Evolutionary conservation across 2,888 invertebrate genomes (phyloP).

Genomic region (Ennomos erosarius): DNA sequence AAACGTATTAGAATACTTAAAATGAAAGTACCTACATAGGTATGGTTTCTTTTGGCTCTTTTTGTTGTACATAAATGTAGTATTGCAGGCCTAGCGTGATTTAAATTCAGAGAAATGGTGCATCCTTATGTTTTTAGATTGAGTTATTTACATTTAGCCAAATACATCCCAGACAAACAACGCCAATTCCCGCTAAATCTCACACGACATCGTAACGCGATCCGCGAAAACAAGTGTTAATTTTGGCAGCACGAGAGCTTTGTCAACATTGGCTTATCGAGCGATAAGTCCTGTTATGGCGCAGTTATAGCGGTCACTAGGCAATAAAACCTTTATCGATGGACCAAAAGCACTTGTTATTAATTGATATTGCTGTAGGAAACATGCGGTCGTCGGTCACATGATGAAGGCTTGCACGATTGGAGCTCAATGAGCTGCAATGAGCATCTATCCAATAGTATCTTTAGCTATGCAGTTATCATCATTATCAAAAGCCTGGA

Average conservation of each 20-base stretch:
- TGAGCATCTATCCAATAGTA: too few relatives aligned
- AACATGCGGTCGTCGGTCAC: constrained; percentile 20
- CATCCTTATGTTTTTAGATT: too few relatives aligned
- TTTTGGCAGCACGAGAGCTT: constrained; percentile 42
- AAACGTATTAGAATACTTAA: too few relatives aligned
- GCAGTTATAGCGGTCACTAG: constrained; percentile 41
- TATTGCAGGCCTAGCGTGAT: too few relatives aligned
- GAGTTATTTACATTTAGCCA: too few relatives aligned
- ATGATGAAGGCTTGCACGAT: constrained; percentile 3
- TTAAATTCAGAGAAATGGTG: too few relatives aligned
- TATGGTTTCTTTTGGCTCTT: too few relatives aligned
- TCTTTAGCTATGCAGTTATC: too few relatives aligned
- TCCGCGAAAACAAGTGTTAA: constrained; percentile 40
- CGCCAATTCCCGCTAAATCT: constrained; percentile 5
- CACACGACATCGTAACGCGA: constrained; percentile 17
- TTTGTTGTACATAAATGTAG: too few relatives aligned
- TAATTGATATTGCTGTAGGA: constrained; percentile 34
- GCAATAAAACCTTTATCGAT: constrained; percentile 50
- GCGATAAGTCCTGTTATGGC: constrained; percentile 50
- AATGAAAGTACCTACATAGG: too few relatives aligned
- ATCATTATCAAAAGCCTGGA: too few relatives aligned
- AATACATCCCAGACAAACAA: not conserved
- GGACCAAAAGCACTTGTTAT: constrained; percentile 36
- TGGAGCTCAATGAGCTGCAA: constrained; percentile 3
- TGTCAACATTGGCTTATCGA: constrained; percentile 55